Evolutionary conservation across 2,113 vertebrate genomes (phyloP).

Genomic region (crab-eating macaque (Macaca fascicularis)): DNA sequence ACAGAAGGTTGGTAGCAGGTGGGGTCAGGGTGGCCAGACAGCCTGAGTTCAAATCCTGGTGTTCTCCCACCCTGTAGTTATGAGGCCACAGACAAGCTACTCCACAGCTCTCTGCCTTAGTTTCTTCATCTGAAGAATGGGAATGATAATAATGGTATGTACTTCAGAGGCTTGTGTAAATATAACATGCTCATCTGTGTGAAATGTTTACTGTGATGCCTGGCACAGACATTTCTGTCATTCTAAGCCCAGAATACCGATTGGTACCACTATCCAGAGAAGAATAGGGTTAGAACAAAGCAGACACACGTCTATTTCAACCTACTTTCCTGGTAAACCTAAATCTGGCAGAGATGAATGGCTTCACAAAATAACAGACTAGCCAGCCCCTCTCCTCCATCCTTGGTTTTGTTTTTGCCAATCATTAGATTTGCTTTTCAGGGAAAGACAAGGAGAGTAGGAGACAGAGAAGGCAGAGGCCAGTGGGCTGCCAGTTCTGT

Average conservation of each 20-base stretch:
- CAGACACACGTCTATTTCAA: not conserved
- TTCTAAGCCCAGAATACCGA: not conserved
- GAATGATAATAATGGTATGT: not conserved
- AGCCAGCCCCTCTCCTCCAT: not conserved
- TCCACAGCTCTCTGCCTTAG: not conserved
- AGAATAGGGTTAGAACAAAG: not conserved
- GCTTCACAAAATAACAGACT: not conserved
- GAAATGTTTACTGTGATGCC: not conserved
- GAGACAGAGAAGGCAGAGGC: not conserved
- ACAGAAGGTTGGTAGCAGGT: not conserved
- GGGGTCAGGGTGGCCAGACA: not conserved
- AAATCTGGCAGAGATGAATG: not conserved
- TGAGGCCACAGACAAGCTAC: not conserved
- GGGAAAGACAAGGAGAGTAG: not conserved
- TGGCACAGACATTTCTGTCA: not conserved
- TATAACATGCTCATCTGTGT: not conserved
- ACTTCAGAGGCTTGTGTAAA: not conserved
- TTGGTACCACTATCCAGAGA: not conserved
- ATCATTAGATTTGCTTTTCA: not conserved
- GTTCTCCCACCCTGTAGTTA: not conserved
- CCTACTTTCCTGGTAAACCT: not conserved
- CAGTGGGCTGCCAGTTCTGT: not conserved
- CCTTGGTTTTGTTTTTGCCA: not conserved
- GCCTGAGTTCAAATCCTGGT: not conserved
- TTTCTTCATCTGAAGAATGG: constrained; percentile 3